Conservation (phyloP, 2,797 vertebrate genomes). For the Coilia nasus region DNA sequence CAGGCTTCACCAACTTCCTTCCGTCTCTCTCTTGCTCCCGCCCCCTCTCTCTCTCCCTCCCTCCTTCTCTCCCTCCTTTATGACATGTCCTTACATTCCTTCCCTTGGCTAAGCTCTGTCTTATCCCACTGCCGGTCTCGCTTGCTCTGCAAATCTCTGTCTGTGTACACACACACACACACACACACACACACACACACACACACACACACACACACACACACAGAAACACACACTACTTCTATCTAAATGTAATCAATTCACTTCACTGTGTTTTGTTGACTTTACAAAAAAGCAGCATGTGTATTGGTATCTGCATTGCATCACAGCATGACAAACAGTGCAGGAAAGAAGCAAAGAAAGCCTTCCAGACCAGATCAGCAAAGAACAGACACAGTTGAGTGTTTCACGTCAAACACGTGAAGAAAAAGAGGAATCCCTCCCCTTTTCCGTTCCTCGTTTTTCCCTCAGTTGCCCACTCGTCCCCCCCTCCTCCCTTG, state of each 20-base stretch:
- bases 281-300: neutral
- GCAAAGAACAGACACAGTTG: neutral
- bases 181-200: neutral
- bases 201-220: neutral
- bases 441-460: neutral
- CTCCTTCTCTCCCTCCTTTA: neutral
- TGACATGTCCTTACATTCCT: conserved; percentile 7
- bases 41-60: neutral
- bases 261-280: neutral
- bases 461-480: neutral
- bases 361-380: neutral
- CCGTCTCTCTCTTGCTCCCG: neutral
- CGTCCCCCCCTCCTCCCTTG: neutral
- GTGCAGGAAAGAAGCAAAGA: neutral
- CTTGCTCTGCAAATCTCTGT: neutral
- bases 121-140: neutral
- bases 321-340: neutral
- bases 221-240: neutral
- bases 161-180: neutral
- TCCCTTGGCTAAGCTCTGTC: neutral
- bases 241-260: conserved; percentile 4
- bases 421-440: neutral
- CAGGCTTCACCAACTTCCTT: neutral
- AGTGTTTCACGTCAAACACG: conserved; percentile 1
- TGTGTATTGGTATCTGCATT: neutral